Evolutionary conservation across 1,140 invertebrate genomes (phyloP), one percentile per base, ranked within the genome.

Genomic region (Drosophila repleta): DNA sequence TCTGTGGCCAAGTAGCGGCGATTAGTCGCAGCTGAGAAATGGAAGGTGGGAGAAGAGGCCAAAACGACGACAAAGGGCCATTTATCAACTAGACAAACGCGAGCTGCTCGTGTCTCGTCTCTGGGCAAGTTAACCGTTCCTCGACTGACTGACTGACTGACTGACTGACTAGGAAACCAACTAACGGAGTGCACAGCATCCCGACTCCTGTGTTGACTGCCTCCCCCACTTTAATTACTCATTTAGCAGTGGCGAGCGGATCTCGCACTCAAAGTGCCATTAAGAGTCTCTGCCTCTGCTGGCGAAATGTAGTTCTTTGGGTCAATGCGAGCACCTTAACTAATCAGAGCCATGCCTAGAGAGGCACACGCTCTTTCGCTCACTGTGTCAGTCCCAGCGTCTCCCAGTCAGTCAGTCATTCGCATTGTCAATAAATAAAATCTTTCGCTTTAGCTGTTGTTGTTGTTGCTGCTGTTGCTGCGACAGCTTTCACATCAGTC

Each of bases 291-390:
- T 41, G 41, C 21, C 56, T 24, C 26, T n/a, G 39, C 52, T 8
- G 49, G 46, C 7, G 52, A 45, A 87, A 87, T 81, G 78, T 87
- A 87, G 83, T 88, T 87, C 83, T 87, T 58, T 87, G 83, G 83
- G 83, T 87, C 83, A 87, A 87, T 82, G 72, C 83, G 83, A 87
- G 46, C 58, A 82, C 82, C 83, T 79, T 74, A 82, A 88, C 83
- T 79, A 87, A 87, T 87, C 74, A 72, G 61, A 85, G 61, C 51
- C 35, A 39, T 52, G 29, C 21, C 52, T 58, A 76, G 65, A 49
- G 69, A 69, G 68, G 77, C 81, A 68, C 76, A 65, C 76, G 73
- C 29, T 69, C 8, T 52, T 7, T 17, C 15, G 58, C 29, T 32
- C 57, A 21, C 29, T 46, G 4, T 39, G 32, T 55, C 49, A 26